Conservation (phyloP, 2,888 invertebrate genomes). For the Xestobium rufovillosum region DNA sequence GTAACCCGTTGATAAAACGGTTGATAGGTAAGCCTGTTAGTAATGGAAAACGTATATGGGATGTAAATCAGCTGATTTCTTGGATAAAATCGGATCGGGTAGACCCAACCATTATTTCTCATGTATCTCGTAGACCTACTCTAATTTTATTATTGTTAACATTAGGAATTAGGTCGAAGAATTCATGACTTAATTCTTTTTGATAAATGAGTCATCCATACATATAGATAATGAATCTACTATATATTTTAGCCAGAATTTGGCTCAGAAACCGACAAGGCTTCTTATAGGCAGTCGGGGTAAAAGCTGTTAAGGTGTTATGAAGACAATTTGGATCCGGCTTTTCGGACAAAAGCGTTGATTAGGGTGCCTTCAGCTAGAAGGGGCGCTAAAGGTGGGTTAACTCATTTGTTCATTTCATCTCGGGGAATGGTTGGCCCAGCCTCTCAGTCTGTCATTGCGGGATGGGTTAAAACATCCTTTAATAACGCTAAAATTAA, state of each 20-base stretch:
- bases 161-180: slow-evolving; percentile 15
- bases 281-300: slow-evolving; percentile 14
- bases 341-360: slow-evolving; percentile 13
- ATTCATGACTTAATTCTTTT: slow-evolving; percentile 18
- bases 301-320: slow-evolving; percentile 16
- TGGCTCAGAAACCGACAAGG: slow-evolving; percentile 25
- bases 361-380: slow-evolving; percentile 9
- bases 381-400: not conserved
- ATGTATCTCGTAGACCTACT: slow-evolving; percentile 16
- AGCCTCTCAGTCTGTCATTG: slow-evolving; percentile 15
- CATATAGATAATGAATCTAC: slow-evolving; percentile 13
- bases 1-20: slow-evolving; percentile 20
- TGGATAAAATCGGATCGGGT: slow-evolving; percentile 12
- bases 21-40: slow-evolving; percentile 19
- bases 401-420: slow-evolving; percentile 9
- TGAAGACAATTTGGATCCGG: slow-evolving; percentile 12
- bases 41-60: slow-evolving; percentile 12
- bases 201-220: slow-evolving; percentile 7
- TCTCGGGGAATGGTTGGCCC: slow-evolving; percentile 10
- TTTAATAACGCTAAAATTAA: slow-evolving; percentile 15
- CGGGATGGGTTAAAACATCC: slow-evolving; percentile 18
- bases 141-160: slow-evolving; percentile 16
- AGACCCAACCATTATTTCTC: slow-evolving; percentile 11
- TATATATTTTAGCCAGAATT: slow-evolving; percentile 24
- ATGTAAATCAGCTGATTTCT: slow-evolving; percentile 9